These are phyloP conservation scores for Anabacerthia variegaticeps DNA, from an alignment of 2,797 vertebrate genomes.

Conservation along the genomic window DNA sequence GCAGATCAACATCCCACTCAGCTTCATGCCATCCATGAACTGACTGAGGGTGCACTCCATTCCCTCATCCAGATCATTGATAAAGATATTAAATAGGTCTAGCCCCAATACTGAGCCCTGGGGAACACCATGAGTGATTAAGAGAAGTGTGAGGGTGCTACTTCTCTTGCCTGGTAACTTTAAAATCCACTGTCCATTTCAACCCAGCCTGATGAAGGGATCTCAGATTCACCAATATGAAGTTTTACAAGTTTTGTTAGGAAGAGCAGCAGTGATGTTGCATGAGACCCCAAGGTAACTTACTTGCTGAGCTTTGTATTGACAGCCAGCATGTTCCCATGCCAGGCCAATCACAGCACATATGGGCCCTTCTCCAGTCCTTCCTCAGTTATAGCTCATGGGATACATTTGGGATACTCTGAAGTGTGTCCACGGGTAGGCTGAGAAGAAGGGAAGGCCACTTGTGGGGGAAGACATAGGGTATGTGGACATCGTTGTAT, in stretches of 20 bases:
- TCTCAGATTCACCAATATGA: rapidly evolving
- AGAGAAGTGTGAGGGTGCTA: not conserved
- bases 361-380: not conserved
- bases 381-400: not conserved
- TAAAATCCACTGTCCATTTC: not conserved
- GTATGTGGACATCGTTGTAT: not conserved
- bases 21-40: not conserved
- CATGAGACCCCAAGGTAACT: not conserved
- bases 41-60: not conserved
- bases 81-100: not conserved
- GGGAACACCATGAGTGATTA: not conserved
- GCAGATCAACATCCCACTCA: not conserved
- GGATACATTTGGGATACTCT: not conserved
- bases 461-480: rapidly evolving
- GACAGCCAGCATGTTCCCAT: rapidly evolving
- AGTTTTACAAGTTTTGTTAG: not conserved
- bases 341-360: not conserved
- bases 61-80: not conserved
- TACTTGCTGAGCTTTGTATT: rapidly evolving
- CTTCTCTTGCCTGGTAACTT: not conserved
- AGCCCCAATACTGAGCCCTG: not conserved
- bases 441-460: not conserved
- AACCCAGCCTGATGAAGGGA: not conserved
- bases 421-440: not conserved
- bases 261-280: not conserved